phyloP scores from a whole-genome alignment of 2,113 vertebrate species.

The Baryphthengus martii region DNA sequence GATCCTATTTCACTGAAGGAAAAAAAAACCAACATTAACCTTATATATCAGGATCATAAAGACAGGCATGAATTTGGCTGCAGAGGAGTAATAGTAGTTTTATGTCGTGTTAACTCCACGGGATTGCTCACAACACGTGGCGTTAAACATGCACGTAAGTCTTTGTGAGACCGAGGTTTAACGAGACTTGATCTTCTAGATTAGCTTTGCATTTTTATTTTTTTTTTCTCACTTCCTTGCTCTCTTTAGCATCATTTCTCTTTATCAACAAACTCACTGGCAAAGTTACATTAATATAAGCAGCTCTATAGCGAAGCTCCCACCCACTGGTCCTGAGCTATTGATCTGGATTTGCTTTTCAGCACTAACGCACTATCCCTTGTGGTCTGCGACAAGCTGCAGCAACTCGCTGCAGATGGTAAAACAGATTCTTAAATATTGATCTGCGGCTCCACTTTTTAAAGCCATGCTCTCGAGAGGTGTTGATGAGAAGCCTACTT shows the following conservation, averaged over 20 bases:
- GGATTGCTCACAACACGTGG: background rate
- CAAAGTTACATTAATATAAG: conserved; percentile 19
- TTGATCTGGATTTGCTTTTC: conserved; percentile 50
- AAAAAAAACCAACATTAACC: background rate
- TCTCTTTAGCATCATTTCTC: background rate
- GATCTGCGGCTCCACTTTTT: conserved; percentile 31
- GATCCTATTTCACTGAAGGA: background rate
- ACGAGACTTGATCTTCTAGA: background rate
- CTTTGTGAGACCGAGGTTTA: background rate
- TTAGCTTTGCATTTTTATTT: background rate
- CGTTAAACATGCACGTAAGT: background rate
- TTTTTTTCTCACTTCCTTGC: background rate
- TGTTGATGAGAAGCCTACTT: conserved; percentile 23
- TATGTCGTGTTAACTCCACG: conserved; percentile 14
- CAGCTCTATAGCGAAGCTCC: background rate
- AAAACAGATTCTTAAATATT: conserved; percentile 60
- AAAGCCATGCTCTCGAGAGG: background rate
- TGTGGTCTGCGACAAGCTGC: conserved; percentile 22
- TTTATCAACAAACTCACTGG: conserved; percentile 36
- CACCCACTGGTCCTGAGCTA: conserved; percentile 33
- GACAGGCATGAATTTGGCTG: background rate
- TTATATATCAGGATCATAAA: background rate
- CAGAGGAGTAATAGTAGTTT: background rate
- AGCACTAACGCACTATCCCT: conserved; percentile 26
- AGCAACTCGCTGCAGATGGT: conserved; percentile 35